These are phyloP conservation scores for Phoebastria nigripes DNA, from an alignment of 2,797 vertebrate genomes.

Conservation along the genomic window DNA sequence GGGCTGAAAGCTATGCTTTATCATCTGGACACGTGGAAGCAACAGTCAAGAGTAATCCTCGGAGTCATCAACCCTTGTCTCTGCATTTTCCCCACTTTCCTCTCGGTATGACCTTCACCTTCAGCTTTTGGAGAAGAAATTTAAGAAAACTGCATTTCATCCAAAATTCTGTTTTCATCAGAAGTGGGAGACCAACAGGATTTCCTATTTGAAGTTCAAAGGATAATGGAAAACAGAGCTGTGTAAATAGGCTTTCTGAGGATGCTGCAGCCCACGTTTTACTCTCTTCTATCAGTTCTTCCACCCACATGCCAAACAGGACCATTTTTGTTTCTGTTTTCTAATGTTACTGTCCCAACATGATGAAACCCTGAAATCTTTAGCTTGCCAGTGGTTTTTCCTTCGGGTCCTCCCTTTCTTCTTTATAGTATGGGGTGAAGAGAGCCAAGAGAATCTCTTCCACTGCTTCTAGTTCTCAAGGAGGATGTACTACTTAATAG, in stretches of 20 bases:
- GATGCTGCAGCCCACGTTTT: not conserved
- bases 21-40: not conserved
- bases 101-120: not conserved
- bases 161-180: not conserved
- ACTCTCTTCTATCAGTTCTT: not conserved
- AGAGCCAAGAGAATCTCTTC: not conserved
- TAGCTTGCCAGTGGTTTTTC: not conserved
- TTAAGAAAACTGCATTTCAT: not conserved
- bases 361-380: not conserved
- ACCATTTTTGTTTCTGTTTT: not conserved
- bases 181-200: not conserved
- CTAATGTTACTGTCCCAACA: not conserved
- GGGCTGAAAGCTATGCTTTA: not conserved
- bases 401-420: not conserved
- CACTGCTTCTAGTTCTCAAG: not conserved
- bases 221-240: constrained; percentile 14
- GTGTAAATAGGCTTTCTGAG: not conserved
- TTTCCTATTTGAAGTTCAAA: constrained; percentile 19
- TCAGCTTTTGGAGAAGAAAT: not conserved
- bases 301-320: not conserved
- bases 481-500: not conserved
- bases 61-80: not conserved
- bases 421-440: not conserved
- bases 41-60: not conserved
- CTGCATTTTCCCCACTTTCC: not conserved